phyloP scores from a whole-genome alignment of 2,113 vertebrate genomes.

The Maccullochella peelii region DNA sequence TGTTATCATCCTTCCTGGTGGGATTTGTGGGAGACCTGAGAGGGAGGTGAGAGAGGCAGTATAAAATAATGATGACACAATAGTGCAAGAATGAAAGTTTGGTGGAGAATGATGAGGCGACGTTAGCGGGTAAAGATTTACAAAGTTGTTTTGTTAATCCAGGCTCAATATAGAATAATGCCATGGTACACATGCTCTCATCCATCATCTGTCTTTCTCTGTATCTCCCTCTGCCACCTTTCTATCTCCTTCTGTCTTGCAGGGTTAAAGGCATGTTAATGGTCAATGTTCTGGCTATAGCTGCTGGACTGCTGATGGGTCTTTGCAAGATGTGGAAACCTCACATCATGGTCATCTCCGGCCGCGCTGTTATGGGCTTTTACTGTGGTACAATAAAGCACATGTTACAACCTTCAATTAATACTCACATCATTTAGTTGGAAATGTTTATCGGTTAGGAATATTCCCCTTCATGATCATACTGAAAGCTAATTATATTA shows the following conservation, averaged over 20 bases:
- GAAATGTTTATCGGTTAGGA: neutral
- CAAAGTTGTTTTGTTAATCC: neutral
- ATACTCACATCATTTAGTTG: neutral
- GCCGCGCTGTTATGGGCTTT: constrained; percentile 91
- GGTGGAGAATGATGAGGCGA: neutral
- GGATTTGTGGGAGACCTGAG: constrained; percentile 90
- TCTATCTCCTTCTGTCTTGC: constrained; percentile 27
- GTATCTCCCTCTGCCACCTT: neutral
- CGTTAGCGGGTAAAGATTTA: neutral
- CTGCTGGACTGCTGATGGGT: constrained; percentile 92
- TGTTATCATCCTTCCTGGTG: constrained; percentile 95
- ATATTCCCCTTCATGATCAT: neutral
- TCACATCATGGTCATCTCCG: constrained; percentile 91
- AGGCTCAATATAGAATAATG: neutral
- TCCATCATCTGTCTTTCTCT: neutral
- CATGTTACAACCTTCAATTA: neutral
- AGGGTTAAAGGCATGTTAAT: constrained; percentile 94
- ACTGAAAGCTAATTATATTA: neutral
- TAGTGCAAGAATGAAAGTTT: neutral
- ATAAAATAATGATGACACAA: neutral
- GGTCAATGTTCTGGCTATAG: constrained; percentile 89
- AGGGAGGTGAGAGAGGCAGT: constrained; percentile 86
- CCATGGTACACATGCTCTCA: neutral
- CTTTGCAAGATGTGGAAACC: constrained; percentile 89
- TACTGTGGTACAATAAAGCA: constrained; percentile 88